Conservation (phyloP, 2,113 vertebrate genomes). For the Pteropus alecto region DNA sequence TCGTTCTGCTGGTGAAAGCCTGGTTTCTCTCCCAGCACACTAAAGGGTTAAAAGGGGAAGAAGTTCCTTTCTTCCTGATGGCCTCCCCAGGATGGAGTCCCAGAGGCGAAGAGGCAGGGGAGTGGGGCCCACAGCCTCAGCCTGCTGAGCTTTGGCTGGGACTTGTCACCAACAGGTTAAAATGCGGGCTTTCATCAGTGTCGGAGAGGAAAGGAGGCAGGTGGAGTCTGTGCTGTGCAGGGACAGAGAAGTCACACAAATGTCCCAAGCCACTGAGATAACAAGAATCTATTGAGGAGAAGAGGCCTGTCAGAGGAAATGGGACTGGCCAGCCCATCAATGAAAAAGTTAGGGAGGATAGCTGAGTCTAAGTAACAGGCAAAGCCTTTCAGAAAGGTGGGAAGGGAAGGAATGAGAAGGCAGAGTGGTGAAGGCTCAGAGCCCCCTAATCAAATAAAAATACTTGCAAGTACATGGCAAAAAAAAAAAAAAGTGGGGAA, state of each 20-base stretch:
- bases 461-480: neutral
- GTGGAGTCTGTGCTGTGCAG: neutral
- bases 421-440: neutral
- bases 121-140: neutral
- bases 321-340: neutral
- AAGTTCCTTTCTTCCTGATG: neutral
- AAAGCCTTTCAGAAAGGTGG: neutral
- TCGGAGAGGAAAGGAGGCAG: slow-evolving; percentile 57
- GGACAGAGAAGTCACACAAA: neutral
- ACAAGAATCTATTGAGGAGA: slow-evolving; percentile 10
- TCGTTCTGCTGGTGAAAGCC: neutral
- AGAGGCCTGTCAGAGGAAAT: neutral
- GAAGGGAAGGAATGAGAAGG: neutral
- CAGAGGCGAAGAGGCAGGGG: neutral
- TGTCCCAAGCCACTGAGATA: slow-evolving; percentile 47
- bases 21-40: neutral
- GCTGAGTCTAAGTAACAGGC: neutral
- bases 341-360: neutral
- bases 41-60: neutral
- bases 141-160: neutral
- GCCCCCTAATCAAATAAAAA: neutral
- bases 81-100: neutral
- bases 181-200: neutral
- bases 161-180: neutral
- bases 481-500: neutral